phyloP scores from a whole-genome alignment of 1,140 invertebrate genomes.

The Ceratina japonica region DNA sequence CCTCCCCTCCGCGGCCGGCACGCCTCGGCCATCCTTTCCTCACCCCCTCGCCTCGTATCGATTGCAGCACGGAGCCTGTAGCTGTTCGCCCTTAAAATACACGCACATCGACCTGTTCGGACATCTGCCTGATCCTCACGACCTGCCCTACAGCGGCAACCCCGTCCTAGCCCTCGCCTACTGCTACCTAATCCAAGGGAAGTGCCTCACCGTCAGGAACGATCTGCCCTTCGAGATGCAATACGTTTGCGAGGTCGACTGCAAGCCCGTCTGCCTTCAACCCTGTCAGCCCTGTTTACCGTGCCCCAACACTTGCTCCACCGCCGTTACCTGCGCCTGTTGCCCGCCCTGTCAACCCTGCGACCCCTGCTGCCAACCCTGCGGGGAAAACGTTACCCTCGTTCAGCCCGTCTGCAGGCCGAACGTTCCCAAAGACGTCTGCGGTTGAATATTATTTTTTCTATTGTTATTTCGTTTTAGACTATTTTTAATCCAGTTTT shows the following conservation, averaged over 20 bases:
- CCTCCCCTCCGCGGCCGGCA: not conserved
- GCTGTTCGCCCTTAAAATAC: conserved; percentile 72
- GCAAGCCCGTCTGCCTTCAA: conserved; percentile 63
- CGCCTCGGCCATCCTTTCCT: conserved; percentile 12
- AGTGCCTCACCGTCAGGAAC: conserved; percentile 69
- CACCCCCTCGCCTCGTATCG: conserved; percentile 37
- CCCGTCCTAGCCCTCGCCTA: conserved; percentile 71
- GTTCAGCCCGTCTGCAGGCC: conserved; percentile 54
- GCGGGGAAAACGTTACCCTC: not conserved
- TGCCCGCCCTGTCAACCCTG: conserved; percentile 29
- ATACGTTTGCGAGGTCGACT: conserved; percentile 65
- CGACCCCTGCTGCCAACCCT: conserved; percentile 23
- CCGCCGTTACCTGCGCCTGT: conserved; percentile 9
- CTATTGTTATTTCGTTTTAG: no score
- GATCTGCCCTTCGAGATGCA: conserved; percentile 65
- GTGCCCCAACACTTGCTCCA: conserved; percentile 18
- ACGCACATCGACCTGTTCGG: conserved; percentile 72
- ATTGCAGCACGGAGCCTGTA: conserved; percentile 73
- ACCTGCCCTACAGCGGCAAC: conserved; percentile 68
- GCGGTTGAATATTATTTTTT: not conserved
- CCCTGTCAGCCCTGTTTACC: conserved; percentile 54
- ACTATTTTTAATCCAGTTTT: conserved; percentile 11
- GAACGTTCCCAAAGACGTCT: conserved; percentile 50
- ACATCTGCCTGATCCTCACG: conserved; percentile 56
- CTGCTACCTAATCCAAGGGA: conserved; percentile 74